These are phyloP conservation scores for Rhagophthalmus giganteus DNA, from an alignment of 2,888 invertebrate species.

Conservation along the genomic window DNA sequence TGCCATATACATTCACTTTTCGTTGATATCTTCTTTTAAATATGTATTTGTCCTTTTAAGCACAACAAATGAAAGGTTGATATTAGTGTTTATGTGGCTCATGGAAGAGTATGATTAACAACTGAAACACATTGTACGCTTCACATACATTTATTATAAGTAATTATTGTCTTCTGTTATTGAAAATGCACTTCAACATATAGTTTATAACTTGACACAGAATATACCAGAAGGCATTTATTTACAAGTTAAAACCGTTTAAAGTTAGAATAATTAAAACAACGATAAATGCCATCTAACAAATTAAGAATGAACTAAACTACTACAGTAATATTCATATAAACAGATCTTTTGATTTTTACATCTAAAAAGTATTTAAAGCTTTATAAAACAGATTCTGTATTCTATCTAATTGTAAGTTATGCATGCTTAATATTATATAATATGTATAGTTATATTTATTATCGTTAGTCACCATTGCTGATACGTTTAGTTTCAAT, in stretches of 20 bases:
- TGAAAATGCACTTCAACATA: conserved; percentile 57
- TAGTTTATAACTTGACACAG: conserved; percentile 44
- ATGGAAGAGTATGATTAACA: neutral
- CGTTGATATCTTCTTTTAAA: no score
- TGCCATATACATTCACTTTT: no score
- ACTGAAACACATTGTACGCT: conserved; percentile 12
- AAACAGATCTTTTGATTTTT: conserved; percentile 16
- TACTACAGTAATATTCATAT: conserved; percentile 15
- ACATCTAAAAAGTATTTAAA: conserved; percentile 36
- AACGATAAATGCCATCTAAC: conserved; percentile 27
- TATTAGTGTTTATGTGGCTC: neutral
- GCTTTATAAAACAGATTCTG: conserved; percentile 41
- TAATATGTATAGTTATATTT: no score
- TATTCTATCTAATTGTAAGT: conserved; percentile 27
- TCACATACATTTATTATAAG: conserved; percentile 45
- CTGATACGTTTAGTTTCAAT: conserved; percentile 57
- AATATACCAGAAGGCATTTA: conserved; percentile 43
- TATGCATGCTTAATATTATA: conserved; percentile 29
- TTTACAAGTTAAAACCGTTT: conserved; percentile 24
- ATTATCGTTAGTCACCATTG: conserved; percentile 56
- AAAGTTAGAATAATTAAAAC: conserved; percentile 17
- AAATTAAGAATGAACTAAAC: conserved; percentile 29
- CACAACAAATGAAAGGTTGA: no score
- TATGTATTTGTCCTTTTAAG: no score
- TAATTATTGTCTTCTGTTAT: conserved; percentile 58